These are phyloP conservation scores for Sarcophaga variegata DNA, from an alignment of 2,888 invertebrate genomes.

Conservation along the genomic window DNA sequence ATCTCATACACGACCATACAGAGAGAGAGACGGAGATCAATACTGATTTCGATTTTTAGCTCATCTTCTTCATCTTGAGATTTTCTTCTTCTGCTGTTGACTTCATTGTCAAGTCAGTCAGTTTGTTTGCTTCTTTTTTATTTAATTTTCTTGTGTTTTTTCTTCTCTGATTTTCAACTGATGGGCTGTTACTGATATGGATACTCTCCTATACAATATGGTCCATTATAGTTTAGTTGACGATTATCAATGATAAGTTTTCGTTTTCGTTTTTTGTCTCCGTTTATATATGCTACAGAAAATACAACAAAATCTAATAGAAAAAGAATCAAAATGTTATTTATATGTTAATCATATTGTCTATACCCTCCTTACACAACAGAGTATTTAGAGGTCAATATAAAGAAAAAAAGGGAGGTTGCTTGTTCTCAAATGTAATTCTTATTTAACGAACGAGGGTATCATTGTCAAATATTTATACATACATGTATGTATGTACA, in stretches of 20 bases:
- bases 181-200: conserved; percentile 62
- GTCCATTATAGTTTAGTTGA: conserved; percentile 60
- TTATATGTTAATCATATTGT: conserved; percentile 55
- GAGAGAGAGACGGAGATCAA: conserved; percentile 25
- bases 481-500: no score
- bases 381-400: conserved; percentile 10
- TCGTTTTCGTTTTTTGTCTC: conserved; percentile 9
- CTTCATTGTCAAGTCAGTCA: conserved; percentile 31
- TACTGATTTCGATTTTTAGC: conserved; percentile 25
- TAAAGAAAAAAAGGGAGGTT: conserved; percentile 3
- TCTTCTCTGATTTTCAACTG: conserved; percentile 16
- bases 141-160: conserved; percentile 4
- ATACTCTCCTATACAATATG: conserved; percentile 30
- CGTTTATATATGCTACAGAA: not conserved
- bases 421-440: not conserved
- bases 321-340: conserved; percentile 40
- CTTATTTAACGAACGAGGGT: not conserved
- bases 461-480: not conserved
- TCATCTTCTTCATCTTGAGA: not conserved
- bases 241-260: conserved; percentile 57
- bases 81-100: not conserved
- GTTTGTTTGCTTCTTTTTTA: conserved; percentile 5
- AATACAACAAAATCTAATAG: not conserved
- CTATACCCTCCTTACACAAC: not conserved
- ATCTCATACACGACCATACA: conserved; percentile 25